phyloP scores from a whole-genome alignment of 1,140 invertebrate species.

The Bombus sylvicola region DNA sequence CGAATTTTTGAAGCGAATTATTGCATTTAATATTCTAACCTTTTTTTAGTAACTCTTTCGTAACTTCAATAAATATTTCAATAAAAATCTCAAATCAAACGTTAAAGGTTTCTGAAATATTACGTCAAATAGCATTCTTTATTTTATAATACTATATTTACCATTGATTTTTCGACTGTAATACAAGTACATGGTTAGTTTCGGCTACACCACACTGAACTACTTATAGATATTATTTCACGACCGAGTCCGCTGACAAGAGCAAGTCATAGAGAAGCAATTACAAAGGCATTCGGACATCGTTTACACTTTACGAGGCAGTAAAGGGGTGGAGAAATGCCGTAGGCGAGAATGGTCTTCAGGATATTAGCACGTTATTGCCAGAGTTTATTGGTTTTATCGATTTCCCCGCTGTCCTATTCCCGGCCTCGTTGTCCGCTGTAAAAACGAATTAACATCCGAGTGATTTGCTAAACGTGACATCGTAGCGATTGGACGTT shows the following conservation, averaged over 20 bases:
- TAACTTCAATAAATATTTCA: too few species aligned
- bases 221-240: slow-evolving; percentile 35
- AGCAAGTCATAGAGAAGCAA: slow-evolving; percentile 62
- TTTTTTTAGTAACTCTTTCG: neutral
- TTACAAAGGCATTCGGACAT: slow-evolving; percentile 65
- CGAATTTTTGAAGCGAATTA: neutral
- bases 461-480: slow-evolving; percentile 47
- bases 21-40: neutral
- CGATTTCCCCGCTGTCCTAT: slow-evolving; percentile 68
- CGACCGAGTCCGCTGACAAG: slow-evolving; percentile 51
- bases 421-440: slow-evolving; percentile 53
- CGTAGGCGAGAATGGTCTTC: slow-evolving; percentile 75
- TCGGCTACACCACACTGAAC: neutral
- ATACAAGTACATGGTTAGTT: neutral
- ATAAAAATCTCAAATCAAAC: too few species aligned
- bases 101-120: too few species aligned
- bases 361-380: slow-evolving; percentile 79
- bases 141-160: neutral
- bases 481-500: slow-evolving; percentile 30
- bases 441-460: slow-evolving; percentile 72
- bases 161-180: neutral
- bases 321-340: slow-evolving; percentile 57
- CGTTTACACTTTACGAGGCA: slow-evolving; percentile 63
- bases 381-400: slow-evolving; percentile 77
- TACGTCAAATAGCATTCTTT: too few species aligned